Percentiles rank a stretch among this genome's conserved stretches.
Evolutionary conservation across 1,140 invertebrate genomes (phyloP).

Genomic region (Ceratina japonica): DNA sequence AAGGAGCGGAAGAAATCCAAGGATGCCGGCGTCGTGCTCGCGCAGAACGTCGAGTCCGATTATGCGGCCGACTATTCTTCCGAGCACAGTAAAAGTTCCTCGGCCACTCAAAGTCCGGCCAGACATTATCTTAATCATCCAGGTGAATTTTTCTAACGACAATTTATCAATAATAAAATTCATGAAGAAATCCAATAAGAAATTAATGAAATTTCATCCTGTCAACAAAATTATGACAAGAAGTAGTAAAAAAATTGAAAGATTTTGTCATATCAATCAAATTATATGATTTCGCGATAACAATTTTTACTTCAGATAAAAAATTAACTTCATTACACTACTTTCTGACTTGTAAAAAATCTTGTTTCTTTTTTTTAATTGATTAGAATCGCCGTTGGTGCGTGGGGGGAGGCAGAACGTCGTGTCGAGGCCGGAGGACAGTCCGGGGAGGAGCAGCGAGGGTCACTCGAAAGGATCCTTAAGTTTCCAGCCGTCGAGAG

Average conservation of each 20-base stretch:
- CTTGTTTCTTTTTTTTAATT: background rate
- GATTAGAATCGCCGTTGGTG: slow-evolving; percentile 70
- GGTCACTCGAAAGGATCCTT: slow-evolving; percentile 59
- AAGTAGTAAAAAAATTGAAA: too few relatives aligned
- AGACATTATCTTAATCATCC: slow-evolving; percentile 79
- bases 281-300: too few relatives aligned
- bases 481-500: slow-evolving; percentile 42
- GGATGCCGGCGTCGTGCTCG: slow-evolving; percentile 74
- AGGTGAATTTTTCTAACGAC: slow-evolving; percentile 65
- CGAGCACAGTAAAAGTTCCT: slow-evolving; percentile 83
- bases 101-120: slow-evolving; percentile 84
- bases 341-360: background rate
- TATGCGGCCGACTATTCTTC: slow-evolving; percentile 87
- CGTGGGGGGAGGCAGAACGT: slow-evolving; percentile 58
- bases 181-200: background rate
- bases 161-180: background rate
- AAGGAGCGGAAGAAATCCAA: slow-evolving; percentile 80
- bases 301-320: too few relatives aligned
- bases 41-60: slow-evolving; percentile 79
- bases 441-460: slow-evolving; percentile 65
- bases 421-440: slow-evolving; percentile 61
- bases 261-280: too few relatives aligned
- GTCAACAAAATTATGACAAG: too few relatives aligned
- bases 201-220: too few relatives aligned
- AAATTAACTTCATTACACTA: too few relatives aligned